phyloP scores from a whole-genome alignment of 2,113 vertebrate genomes.

The Oreotrochilus melanogaster region DNA sequence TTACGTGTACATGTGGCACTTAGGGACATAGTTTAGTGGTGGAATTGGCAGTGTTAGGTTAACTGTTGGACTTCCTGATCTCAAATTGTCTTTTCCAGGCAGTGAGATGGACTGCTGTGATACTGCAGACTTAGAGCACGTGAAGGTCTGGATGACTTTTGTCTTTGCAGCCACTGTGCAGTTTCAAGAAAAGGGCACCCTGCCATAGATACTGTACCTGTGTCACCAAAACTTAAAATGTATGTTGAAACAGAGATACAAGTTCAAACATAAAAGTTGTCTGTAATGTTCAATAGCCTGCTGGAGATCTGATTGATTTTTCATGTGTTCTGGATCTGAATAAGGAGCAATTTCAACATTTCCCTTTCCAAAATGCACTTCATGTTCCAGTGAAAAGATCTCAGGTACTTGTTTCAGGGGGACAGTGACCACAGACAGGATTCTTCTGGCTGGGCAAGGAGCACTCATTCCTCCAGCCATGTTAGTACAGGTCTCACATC shows the following conservation, averaged over 20 bases:
- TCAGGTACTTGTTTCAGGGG: not conserved
- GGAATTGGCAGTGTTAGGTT: not conserved
- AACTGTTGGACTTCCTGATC: not conserved
- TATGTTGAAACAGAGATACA: not conserved
- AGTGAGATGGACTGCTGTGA: not conserved
- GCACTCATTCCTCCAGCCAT: not conserved
- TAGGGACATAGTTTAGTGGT: not conserved
- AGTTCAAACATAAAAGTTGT: not conserved
- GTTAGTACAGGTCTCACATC: not conserved
- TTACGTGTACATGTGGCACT: fast-evolving
- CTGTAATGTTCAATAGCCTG: not conserved
- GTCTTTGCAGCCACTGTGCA: not conserved
- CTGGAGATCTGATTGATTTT: not conserved
- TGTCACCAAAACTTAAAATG: not conserved
- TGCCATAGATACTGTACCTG: not conserved
- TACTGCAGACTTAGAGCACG: not conserved
- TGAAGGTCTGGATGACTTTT: not conserved
- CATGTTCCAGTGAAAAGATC: not conserved
- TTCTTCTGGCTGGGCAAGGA: not conserved
- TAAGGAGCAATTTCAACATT: not conserved
- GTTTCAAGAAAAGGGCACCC: not conserved
- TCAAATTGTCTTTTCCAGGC: not conserved
- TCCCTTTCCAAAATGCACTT: not conserved
- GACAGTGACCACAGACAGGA: not conserved
- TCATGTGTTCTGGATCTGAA: not conserved